Conservation (phyloP, 2,888 invertebrate genomes). For the Ichneumoninae sp. region DNA sequence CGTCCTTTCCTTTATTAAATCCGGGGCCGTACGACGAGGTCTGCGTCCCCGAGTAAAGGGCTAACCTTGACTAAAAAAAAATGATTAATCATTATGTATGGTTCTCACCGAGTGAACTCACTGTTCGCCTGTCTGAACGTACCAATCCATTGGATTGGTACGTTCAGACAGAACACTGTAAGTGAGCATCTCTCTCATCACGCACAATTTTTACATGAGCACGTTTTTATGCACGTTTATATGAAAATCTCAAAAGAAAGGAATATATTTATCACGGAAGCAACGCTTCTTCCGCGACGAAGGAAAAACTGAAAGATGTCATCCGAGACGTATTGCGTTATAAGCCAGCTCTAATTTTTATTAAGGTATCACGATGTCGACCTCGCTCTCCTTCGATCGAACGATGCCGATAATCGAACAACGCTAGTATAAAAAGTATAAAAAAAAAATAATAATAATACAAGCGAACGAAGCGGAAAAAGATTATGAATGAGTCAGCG, state of each 20-base stretch:
- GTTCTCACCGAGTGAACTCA: no score
- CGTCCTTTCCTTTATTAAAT: no score
- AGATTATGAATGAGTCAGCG: constrained; percentile 32
- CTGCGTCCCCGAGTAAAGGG: no score
- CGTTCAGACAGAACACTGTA: no score
- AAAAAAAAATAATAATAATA: not conserved
- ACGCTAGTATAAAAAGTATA: not conserved
- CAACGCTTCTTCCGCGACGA: not conserved
- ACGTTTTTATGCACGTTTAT: not conserved
- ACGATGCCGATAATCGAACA: constrained; percentile 1
- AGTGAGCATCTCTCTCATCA: no score
- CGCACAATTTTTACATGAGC: no score
- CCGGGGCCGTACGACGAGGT: no score
- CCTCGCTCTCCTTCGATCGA: constrained; percentile 67
- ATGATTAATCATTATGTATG: no score
- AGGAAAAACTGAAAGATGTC: not conserved
- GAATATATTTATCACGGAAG: not conserved
- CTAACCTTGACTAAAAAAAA: no score
- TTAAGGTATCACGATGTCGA: constrained; percentile 77
- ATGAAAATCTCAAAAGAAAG: not conserved
- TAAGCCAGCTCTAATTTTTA: constrained; percentile 69
- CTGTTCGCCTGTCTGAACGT: no score
- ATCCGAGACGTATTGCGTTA: not conserved
- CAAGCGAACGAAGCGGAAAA: not conserved
- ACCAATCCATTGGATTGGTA: no score